Conservation (phyloP, 2,888 invertebrate species). For the Epirrhoe tristata region DNA sequence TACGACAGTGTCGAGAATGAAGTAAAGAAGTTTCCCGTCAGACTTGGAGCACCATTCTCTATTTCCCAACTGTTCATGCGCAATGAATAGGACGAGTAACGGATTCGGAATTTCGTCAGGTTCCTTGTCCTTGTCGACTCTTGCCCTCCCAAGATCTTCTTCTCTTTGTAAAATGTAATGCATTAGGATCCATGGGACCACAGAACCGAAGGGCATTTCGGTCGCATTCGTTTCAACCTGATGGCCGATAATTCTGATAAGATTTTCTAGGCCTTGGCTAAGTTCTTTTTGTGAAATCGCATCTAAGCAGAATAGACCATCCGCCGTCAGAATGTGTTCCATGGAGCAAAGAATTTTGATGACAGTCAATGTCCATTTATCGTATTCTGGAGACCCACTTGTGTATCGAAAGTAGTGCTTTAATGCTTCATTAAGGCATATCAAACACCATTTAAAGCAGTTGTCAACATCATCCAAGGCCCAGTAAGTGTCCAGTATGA, state of each 20-base stretch:
- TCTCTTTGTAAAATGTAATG: slow-evolving; percentile 91
- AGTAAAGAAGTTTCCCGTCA: slow-evolving; percentile 91
- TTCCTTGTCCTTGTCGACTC: slow-evolving; percentile 72
- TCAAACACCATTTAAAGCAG: slow-evolving; percentile 92
- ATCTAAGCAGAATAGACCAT: slow-evolving; percentile 80
- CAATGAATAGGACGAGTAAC: slow-evolving; percentile 91
- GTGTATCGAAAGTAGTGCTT: slow-evolving; percentile 85
- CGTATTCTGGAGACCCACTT: slow-evolving; percentile 74
- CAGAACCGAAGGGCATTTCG: slow-evolving; percentile 89
- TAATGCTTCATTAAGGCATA: slow-evolving; percentile 90
- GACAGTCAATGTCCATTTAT: slow-evolving; percentile 77
- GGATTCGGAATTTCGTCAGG: slow-evolving; percentile 89
- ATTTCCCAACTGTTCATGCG: slow-evolving; percentile 93
- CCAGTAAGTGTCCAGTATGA: slow-evolving; percentile 89
- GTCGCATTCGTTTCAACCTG: slow-evolving; percentile 90
- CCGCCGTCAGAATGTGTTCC: slow-evolving; percentile 75
- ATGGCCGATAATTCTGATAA: slow-evolving; percentile 90
- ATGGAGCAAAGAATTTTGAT: slow-evolving; percentile 78
- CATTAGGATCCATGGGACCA: slow-evolving; percentile 93
- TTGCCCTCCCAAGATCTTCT: slow-evolving; percentile 88
- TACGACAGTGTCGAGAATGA: slow-evolving; percentile 90
- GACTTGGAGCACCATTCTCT: slow-evolving; percentile 91
- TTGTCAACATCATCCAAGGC: slow-evolving; percentile 86
- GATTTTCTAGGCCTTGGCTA: slow-evolving; percentile 89
- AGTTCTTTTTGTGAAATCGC: slow-evolving; percentile 85